Evolutionary conservation across 2,797 vertebrate genomes (phyloP).

Genomic region (Rallus crepitans): DNA sequence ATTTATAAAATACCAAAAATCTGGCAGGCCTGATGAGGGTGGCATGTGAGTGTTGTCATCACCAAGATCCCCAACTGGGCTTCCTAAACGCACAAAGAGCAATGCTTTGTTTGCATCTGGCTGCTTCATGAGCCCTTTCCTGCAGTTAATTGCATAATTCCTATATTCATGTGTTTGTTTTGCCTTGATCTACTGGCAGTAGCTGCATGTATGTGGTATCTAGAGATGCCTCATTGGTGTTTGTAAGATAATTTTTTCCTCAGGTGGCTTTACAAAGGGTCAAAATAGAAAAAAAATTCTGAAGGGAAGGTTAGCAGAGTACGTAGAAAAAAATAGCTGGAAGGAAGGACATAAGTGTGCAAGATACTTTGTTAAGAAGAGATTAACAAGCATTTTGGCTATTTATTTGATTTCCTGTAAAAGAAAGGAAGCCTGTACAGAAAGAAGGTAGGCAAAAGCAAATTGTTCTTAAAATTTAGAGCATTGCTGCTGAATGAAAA

Average conservation of each 20-base stretch:
- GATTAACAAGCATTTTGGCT: background rate
- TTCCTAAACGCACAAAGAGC: background rate
- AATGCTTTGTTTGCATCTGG: constrained; percentile 13
- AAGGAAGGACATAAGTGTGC: background rate
- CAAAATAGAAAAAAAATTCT: background rate
- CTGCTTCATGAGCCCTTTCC: background rate
- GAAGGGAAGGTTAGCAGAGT: background rate
- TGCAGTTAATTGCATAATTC: background rate
- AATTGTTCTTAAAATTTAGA: constrained; percentile 47
- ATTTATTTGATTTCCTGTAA: background rate
- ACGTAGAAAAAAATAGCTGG: background rate
- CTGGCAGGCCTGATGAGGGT: background rate
- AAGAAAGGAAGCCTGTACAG: background rate
- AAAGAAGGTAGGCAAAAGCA: constrained; percentile 28
- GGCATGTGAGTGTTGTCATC: constrained; percentile 26
- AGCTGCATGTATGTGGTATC: background rate
- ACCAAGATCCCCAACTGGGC: background rate
- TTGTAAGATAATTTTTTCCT: background rate
- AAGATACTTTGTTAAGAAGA: background rate
- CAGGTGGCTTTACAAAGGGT: background rate
- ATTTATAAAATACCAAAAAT: constrained; percentile 7
- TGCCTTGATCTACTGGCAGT: background rate
- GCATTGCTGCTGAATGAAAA: background rate
- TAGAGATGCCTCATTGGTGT: background rate
- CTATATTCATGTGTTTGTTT: background rate